Base-by-base conservation (phyloP, 2,888 invertebrate genomes). In the Antheraea yamamai region DNA sequence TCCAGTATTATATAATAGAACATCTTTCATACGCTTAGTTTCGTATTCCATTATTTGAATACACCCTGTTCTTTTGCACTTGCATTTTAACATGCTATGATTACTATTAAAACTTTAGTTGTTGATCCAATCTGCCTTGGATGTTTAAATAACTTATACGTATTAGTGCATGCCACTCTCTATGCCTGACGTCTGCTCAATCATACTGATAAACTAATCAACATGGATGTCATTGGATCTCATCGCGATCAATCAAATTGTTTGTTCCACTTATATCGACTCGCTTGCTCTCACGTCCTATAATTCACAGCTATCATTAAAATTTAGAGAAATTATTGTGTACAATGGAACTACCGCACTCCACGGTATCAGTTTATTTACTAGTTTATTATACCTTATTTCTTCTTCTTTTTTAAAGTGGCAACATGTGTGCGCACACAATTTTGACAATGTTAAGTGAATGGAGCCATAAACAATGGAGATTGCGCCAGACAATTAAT, bases 131-230 rank as follows among this genome's bases (percentile, higher is more conserved):
- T 61, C 3, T 23, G 10, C n/a, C 10, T 23, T 61, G n/a, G 14
- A 61, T 61, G 12, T 61, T 30, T 26, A 1, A 30, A 30, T 18
- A 26, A 30, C 14, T 30, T 10, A 16, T 30, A 66, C 0, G 26
- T 66, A 66, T 70, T 35, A 70, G n/a, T 20, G 39, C 39, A 39
- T 14, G n/a, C n/a, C 20, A 70, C 2, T 18, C 0, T 12, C 39
- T 35, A 10, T 8, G 20, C 68, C 12, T 70, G 39, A 20, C 39
- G 39, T 70, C 20, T 20, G 39, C n/a, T 70, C 70, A 70, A 70
- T 70, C 70, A 70, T 20, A 70, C 39, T 70, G 52, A 30, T 47
- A 39, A 75, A 66, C 73, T 75, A 75, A 75, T 75, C 73, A 75
- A 70, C 70, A 35, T 18, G 73, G 73, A 35, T 71, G 71, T 73